A percentile compares a stretch with the other conserved stretches of the same genome.
phyloP scores from a whole-genome alignment of 2,113 vertebrate species.

The Python bivittatus region DNA sequence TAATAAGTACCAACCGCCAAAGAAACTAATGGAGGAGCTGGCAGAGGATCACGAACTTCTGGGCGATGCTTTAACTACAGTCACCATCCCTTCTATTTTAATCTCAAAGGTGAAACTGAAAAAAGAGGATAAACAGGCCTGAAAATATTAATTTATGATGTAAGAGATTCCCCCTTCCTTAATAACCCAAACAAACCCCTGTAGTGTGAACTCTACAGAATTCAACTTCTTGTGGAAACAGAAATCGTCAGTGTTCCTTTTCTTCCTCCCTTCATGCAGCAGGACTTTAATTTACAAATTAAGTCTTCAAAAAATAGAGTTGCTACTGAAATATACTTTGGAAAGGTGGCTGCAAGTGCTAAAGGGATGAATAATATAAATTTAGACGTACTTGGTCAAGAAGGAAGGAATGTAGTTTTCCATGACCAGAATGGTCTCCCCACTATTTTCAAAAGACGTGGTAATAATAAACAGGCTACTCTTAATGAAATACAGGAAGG shows the following conservation, averaged over 20 bases:
- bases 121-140: not conserved
- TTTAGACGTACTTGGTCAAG: constrained; percentile 3
- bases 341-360: not conserved
- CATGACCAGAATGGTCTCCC: not conserved
- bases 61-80: no score
- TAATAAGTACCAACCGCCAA: not conserved
- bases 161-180: not conserved
- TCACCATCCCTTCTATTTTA: not conserved
- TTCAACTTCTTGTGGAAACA: not conserved
- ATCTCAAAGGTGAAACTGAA: constrained; percentile 14
- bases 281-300: not conserved
- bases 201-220: not conserved
- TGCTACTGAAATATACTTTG: not conserved
- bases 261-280: not conserved
- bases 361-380: constrained; percentile 17
- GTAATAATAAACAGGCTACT: constrained; percentile 2
- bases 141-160: not conserved
- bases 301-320: constrained; percentile 7
- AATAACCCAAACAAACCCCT: not conserved
- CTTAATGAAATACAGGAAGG: not conserved
- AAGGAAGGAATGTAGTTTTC: not conserved
- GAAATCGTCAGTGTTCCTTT: not conserved
- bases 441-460: not conserved
- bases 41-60: not conserved
- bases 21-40: no score